Percentiles rank a stretch among this genome's conserved stretches.
Conservation (phyloP, 2,888 invertebrate species). For the Scotopteryx bipunctaria region DNA sequence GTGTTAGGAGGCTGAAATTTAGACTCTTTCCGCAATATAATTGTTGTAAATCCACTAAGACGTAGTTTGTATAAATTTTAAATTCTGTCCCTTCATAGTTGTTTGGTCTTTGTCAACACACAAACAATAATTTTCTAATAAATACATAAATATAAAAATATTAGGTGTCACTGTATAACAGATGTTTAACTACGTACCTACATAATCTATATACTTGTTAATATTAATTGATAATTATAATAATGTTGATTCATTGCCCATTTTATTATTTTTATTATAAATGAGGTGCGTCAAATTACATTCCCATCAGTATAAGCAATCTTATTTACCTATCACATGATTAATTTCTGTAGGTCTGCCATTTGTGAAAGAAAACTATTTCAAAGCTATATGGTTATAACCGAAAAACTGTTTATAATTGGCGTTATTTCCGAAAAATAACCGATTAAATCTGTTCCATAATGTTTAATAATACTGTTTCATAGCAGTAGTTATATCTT, state of each 20-base stretch:
- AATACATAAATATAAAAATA: slow-evolving; percentile 64
- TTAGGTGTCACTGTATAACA: slow-evolving; percentile 82
- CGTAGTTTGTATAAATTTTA: neutral
- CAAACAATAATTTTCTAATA: slow-evolving; percentile 62
- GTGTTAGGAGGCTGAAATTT: neutral
- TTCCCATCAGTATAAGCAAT: too few relatives aligned
- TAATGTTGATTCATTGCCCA: slow-evolving; percentile 71
- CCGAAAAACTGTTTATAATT: too few relatives aligned
- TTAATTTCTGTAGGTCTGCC: too few relatives aligned
- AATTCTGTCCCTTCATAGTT: neutral
- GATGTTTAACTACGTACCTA: slow-evolving; percentile 78
- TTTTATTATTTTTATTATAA: slow-evolving; percentile 24
- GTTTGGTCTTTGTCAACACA: slow-evolving; percentile 45
- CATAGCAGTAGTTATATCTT: too few relatives aligned
- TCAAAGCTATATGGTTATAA: too few relatives aligned
- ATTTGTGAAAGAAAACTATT: too few relatives aligned
- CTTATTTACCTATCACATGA: too few relatives aligned
- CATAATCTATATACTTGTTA: slow-evolving; percentile 82
- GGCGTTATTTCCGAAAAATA: too few relatives aligned
- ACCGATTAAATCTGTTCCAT: too few relatives aligned
- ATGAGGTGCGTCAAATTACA: slow-evolving; percentile 20
- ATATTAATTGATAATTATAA: slow-evolving; percentile 78
- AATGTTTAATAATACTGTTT: too few relatives aligned
- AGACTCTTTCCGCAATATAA: slow-evolving; percentile 8
- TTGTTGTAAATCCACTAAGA: slow-evolving; percentile 15